These are phyloP conservation scores for Raja brachyura DNA, from an alignment of 2,113 vertebrate species.

Conservation along the genomic window DNA sequence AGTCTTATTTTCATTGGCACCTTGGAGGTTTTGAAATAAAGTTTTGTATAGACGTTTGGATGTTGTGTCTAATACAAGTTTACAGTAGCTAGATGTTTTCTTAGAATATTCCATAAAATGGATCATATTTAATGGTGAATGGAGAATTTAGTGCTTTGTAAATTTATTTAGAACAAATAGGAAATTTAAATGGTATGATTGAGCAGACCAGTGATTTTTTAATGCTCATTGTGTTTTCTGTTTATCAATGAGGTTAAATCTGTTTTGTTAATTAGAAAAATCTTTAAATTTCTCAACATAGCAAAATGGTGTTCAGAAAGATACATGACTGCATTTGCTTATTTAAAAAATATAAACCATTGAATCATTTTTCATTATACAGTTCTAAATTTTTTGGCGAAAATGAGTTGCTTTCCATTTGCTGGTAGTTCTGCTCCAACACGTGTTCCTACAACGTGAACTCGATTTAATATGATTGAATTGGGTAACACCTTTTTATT, in stretches of 20 bases:
- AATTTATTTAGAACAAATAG: neutral
- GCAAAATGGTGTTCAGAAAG: neutral
- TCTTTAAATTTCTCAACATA: neutral
- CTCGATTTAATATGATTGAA: no score
- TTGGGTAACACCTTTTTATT: no score
- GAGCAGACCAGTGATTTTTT: neutral
- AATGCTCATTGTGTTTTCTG: neutral
- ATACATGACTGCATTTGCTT: slow-evolving; percentile 11
- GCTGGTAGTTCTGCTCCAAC: no score
- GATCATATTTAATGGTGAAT: neutral
- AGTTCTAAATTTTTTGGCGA: neutral
- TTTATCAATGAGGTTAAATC: neutral
- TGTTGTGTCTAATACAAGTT: neutral
- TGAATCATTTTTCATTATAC: neutral
- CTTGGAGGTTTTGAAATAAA: neutral
- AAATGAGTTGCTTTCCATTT: neutral
- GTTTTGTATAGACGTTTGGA: neutral
- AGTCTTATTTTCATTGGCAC: neutral
- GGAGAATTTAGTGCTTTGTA: slow-evolving; percentile 19
- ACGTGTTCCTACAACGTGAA: no score
- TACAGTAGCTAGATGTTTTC: neutral
- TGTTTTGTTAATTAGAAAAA: neutral
- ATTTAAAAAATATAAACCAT: neutral
- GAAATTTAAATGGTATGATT: neutral
- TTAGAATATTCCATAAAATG: neutral